Base-by-base conservation (phyloP, 2,113 vertebrate species). In the Macroglossus sobrinus region DNA sequence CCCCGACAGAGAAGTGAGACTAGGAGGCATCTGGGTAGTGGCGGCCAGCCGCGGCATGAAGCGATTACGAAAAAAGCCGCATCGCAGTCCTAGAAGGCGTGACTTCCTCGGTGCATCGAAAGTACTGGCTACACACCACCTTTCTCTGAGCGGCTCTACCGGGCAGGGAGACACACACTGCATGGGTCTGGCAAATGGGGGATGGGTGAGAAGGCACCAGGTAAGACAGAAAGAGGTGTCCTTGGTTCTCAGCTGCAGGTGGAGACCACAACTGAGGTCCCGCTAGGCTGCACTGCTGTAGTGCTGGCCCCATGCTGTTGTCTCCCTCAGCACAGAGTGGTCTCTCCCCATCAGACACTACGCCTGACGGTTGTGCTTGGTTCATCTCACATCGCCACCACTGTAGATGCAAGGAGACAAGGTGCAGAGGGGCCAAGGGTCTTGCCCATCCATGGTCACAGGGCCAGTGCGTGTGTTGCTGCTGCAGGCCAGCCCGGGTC, bases 241-340 rank as follows among this genome's bases (percentile, higher is more conserved):
- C 35, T 35, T 30, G 18, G 35, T 57, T 3, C 35, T 8, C 15
- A 63, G 69, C 53, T 59, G 40, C 38, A 43, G 75, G 26, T 33
- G 11, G 74, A 43, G 79, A 35, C 5, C 0, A 2, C 1, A 1
- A 22, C 13, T 59, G 21, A 43, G 14, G 66, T n/a, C 9, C 26
- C 55, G 1, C 18, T 5, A 5, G 63, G 80, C 79, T 75, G 78
- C 50, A 14, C 68, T 3, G 8, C 69, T 14, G 55, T 1, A 35
- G 45, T 24, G 28, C 43, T 47, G 7, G 38, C n/a, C 12, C 91
- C 3, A 0, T 0, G 4, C 86, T 47, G 30, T 0, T 45, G 11
- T 24, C 47, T 18, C 35, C 28, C 59, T 66, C 38, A 7, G 9
- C 0, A 1, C 0, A 26, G 61, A 26, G 18, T 1, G 26, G 7